Base-by-base conservation (phyloP, 2,797 vertebrate species). In the Amniataba percoides region DNA sequence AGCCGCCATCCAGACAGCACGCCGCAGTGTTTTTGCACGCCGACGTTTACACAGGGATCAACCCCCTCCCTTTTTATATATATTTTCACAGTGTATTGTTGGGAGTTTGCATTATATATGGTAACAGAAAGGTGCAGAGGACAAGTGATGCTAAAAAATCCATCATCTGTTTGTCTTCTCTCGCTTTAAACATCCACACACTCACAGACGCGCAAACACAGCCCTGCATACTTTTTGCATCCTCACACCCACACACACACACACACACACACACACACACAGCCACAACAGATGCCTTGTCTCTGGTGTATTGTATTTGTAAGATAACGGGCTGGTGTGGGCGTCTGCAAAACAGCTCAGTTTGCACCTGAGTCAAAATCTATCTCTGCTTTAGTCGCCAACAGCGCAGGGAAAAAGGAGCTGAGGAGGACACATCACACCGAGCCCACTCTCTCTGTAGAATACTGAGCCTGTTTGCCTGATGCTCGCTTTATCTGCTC, bases 301-400 rank as follows among this genome's bases (percentile, higher is more conserved):
- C 91, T 92, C 90, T 90, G 88, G 90, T 86, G 92, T 89, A 93
- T 92, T 93, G 91, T 92, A 73, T 94, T 92, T 93, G 83, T 87
- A 88, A 76, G 90, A 94, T 87, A 93, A 90, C 78, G 69, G 88
- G 74, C 88, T 52, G 74, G 80, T 89, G 94, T 93, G 88, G 93
- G 91, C 66, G 90, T 90, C 87, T 87, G 89, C 84, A 90, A 90
- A 94, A 92, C 88, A 91, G 89, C 86, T 88, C 91, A 76, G 89
- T 91, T 93, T 94, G 93, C 92, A 93, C 92, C 92, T 91, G 89
- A 94, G 91, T 94, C 92, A 88, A 91, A 94, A 92, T 92, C 88
- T 85, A 89, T 92, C 90, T 89, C 83, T 80, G 85, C 86, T 88
- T 74, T 73, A 80, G 90, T 91, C 87, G 79, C 90, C 90, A 88